A percentile compares a stretch with the other conserved stretches of the same genome.
These are phyloP conservation scores for Rallus limicola DNA, from an alignment of 2,113 vertebrate species.

Conservation along the genomic window DNA sequence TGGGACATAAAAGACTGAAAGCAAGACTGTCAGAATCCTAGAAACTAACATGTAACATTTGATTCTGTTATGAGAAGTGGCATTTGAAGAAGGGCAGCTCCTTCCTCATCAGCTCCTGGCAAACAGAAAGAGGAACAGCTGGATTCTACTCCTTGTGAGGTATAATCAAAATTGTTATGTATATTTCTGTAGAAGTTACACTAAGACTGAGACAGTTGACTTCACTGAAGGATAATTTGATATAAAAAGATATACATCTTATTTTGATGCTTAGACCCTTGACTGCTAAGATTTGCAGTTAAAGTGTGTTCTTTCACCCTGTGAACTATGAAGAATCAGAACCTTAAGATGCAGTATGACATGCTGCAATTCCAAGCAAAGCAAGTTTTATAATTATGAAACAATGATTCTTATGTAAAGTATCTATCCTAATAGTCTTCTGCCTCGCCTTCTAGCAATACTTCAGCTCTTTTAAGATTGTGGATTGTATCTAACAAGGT, in stretches of 20 bases:
- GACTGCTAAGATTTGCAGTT: neutral
- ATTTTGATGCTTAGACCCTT: neutral
- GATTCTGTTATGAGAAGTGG: neutral
- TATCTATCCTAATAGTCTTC: neutral
- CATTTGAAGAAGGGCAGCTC: neutral
- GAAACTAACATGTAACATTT: neutral
- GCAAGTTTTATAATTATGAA: neutral
- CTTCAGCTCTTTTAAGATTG: neutral
- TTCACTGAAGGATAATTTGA: neutral
- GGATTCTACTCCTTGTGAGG: neutral
- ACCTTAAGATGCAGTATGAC: neutral
- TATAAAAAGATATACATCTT: neutral
- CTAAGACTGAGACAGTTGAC: fast-evolving
- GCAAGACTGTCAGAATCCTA: neutral
- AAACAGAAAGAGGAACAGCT: neutral
- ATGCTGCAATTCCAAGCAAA: neutral
- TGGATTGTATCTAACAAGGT: neutral
- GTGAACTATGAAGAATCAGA: neutral
- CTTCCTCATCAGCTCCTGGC: neutral
- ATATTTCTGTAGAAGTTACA: neutral
- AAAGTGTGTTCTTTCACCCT: neutral
- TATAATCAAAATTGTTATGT: neutral
- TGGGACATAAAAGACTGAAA: neutral
- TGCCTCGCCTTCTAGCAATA: neutral
- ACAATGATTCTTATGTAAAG: neutral